These are phyloP conservation scores for Cotesia chilonis DNA, from an alignment of 1,140 invertebrate species.

Conservation along the genomic window DNA sequence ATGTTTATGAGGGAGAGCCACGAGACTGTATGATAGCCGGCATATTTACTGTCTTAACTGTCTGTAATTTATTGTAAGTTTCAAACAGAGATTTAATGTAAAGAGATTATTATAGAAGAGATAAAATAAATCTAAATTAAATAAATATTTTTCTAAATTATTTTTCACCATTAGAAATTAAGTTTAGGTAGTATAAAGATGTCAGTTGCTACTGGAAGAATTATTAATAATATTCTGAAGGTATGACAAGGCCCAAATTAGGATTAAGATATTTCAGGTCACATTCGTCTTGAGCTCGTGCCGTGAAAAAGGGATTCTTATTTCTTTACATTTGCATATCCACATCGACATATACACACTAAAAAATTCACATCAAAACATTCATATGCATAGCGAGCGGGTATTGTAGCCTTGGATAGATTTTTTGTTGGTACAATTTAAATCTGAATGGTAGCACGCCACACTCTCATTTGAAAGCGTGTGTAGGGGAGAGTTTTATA, in stretches of 20 bases:
- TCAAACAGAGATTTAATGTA: constrained; percentile 35
- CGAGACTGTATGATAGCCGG: constrained; percentile 15
- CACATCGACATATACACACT: no score
- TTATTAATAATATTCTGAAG: no score
- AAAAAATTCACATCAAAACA: neutral
- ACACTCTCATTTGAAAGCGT: constrained; percentile 37
- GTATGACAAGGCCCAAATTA: no score
- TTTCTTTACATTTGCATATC: constrained; percentile 9
- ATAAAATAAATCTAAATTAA: constrained; percentile 61
- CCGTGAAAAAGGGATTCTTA: constrained; percentile 52
- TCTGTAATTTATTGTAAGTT: neutral
- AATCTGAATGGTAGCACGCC: constrained; percentile 60
- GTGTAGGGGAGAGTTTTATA: constrained; percentile 35
- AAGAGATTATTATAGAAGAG: constrained; percentile 55
- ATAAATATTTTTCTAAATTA: neutral
- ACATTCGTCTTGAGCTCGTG: constrained; percentile 7
- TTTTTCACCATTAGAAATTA: neutral
- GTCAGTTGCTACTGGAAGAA: no score
- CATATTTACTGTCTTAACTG: neutral
- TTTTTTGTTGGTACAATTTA: constrained; percentile 55
- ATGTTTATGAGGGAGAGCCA: constrained; percentile 27
- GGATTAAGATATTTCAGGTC: no score
- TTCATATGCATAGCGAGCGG: constrained; percentile 36
- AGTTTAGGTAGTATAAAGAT: no score
- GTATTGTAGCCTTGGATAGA: constrained; percentile 10